Conservation (phyloP, 2,797 vertebrate species). For the Rhyacichthys aspro region DNA sequence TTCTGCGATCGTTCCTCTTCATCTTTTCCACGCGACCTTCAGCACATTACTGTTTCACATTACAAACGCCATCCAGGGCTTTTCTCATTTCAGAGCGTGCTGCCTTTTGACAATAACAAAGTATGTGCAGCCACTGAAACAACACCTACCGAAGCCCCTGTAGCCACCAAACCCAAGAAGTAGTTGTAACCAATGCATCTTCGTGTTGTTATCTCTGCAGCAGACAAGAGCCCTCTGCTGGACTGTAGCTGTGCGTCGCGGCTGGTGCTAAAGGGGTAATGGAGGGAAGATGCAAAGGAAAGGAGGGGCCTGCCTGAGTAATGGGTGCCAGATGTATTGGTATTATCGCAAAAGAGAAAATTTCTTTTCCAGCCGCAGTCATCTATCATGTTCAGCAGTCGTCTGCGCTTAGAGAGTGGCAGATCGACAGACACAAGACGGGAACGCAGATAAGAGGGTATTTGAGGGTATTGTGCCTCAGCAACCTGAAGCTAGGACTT, state of each 20-base stretch:
- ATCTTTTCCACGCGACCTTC: conserved; percentile 19
- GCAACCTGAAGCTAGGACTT: no score
- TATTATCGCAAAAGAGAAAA: conserved; percentile 57
- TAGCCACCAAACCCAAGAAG: neutral
- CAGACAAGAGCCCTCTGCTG: conserved; percentile 5
- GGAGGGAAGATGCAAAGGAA: conserved; percentile 12
- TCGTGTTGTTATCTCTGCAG: neutral
- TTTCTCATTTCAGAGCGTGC: neutral
- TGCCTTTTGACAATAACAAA: neutral
- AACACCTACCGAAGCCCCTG: neutral
- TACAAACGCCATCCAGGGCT: conserved; percentile 12
- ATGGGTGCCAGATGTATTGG: conserved; percentile 71
- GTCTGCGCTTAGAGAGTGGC: conserved; percentile 31
- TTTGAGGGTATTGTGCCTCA: conserved; percentile 4
- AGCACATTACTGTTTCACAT: conserved; percentile 5
- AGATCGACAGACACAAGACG: conserved; percentile 43
- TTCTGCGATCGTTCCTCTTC: no score
- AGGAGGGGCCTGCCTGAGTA: conserved; percentile 50
- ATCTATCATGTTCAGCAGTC: conserved; percentile 53
- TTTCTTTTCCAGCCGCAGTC: conserved; percentile 41
- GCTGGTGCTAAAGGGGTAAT: no score
- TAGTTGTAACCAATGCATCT: neutral
- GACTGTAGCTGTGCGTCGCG: neutral
- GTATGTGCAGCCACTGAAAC: neutral
- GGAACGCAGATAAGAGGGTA: conserved; percentile 21